phyloP scores from a whole-genome alignment of 2,113 vertebrate species.

The Jacana jacana region DNA sequence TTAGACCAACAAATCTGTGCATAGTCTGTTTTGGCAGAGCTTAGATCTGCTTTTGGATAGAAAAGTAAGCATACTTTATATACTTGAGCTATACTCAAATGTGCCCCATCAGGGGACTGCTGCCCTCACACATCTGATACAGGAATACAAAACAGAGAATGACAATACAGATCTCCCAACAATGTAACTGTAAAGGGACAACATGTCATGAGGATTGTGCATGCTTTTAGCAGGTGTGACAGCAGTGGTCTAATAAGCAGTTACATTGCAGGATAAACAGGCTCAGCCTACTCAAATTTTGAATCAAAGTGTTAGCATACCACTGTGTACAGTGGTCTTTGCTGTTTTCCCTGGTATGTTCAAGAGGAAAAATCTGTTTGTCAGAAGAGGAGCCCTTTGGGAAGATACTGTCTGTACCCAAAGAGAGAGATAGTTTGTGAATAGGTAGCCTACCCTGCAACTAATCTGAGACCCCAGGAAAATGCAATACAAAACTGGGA shows the following conservation, averaged over 20 bases:
- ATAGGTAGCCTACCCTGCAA: neutral
- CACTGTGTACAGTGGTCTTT: neutral
- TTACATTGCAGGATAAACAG: neutral
- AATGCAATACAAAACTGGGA: neutral
- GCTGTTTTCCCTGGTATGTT: neutral
- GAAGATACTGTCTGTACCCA: neutral
- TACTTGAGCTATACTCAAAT: neutral
- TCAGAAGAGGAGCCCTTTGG: neutral
- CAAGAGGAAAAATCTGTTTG: neutral
- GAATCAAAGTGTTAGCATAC: neutral
- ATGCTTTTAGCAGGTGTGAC: neutral
- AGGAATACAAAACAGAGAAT: neutral
- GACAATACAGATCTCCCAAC: neutral
- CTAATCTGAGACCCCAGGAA: neutral
- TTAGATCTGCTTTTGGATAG: neutral
- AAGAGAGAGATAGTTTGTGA: neutral
- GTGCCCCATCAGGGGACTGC: neutral
- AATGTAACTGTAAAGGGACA: neutral
- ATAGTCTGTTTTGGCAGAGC: neutral
- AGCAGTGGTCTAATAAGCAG: constrained; percentile 8
- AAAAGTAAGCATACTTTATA: neutral
- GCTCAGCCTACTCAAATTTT: neutral
- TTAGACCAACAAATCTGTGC: neutral
- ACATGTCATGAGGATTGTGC: neutral
- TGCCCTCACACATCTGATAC: neutral